Percentiles rank a stretch among this genome's conserved stretches.
Conservation (phyloP, 2,888 invertebrate genomes). For the Drosophila seclusa region DNA sequence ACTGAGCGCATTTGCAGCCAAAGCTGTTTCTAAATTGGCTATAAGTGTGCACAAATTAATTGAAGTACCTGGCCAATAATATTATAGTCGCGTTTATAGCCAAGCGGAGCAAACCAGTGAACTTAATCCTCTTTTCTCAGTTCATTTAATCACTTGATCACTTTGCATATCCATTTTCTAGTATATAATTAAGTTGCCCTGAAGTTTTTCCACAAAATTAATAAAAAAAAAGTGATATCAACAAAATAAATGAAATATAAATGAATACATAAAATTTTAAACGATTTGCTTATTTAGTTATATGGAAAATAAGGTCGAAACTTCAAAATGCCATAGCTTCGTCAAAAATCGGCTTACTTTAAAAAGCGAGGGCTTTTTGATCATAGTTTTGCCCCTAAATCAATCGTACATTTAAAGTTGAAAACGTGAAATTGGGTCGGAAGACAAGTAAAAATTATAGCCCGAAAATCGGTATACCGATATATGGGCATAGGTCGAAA, state of each 20-base stretch:
- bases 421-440: too few relatives aligned
- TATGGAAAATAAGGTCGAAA: rapidly evolving
- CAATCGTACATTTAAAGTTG: too few relatives aligned
- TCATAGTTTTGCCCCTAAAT: too few relatives aligned
- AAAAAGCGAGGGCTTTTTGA: too few relatives aligned
- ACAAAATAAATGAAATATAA: not conserved
- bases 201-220: not conserved
- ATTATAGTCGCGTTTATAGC: not conserved
- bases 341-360: too few relatives aligned
- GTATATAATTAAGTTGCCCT: not conserved
- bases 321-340: too few relatives aligned
- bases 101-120: not conserved
- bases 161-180: not conserved
- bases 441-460: too few relatives aligned
- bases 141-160: not conserved
- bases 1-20: slow-evolving; percentile 21
- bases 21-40: slow-evolving; percentile 34
- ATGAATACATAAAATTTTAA: not conserved
- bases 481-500: too few relatives aligned
- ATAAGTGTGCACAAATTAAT: slow-evolving; percentile 44
- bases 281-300: not conserved
- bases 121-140: not conserved
- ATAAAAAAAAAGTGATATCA: not conserved
- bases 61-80: not conserved
- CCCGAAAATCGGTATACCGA: too few relatives aligned